A percentile compares a stretch with the other conserved stretches of the same genome.
Conservation (phyloP, 1,140 invertebrate species). For the Drosophila sturtevanti region DNA sequence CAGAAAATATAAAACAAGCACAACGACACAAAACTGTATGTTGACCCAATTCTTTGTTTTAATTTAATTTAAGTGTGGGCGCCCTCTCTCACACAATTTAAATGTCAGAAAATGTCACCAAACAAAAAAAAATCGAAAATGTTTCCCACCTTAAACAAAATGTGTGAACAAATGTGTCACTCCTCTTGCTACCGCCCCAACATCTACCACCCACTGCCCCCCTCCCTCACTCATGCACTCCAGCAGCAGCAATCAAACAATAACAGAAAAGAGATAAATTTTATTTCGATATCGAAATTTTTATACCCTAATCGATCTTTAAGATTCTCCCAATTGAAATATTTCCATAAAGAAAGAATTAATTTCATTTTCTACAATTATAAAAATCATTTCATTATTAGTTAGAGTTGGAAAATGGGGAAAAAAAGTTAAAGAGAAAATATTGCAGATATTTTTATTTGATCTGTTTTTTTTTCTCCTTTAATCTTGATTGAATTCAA, state of each 20-base stretch:
- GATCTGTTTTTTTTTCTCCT: too few species aligned
- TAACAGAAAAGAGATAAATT: not conserved
- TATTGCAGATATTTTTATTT: too few species aligned
- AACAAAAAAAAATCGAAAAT: slow-evolving; percentile 41
- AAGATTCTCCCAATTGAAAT: too few species aligned
- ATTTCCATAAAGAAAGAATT: too few species aligned
- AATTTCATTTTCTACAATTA: too few species aligned
- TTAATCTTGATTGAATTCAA: too few species aligned
- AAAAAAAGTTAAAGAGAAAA: too few species aligned
- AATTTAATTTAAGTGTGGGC: slow-evolving; percentile 30
- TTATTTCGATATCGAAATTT: not conserved
- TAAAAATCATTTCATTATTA: too few species aligned
- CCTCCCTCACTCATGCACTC: not conserved
- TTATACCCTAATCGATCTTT: not conserved
- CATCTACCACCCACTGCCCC: not conserved
- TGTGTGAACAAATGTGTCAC: slow-evolving; percentile 25
- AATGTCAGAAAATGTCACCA: slow-evolving; percentile 58
- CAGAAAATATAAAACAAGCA: not conserved
- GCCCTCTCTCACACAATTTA: slow-evolving; percentile 34
- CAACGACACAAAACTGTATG: not conserved
- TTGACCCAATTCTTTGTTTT: slow-evolving; percentile 18
- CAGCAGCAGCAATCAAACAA: slow-evolving; percentile 8
- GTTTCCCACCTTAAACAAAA: slow-evolving; percentile 25
- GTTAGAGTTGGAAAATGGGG: too few species aligned
- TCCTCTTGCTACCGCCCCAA: too few species aligned